A percentile compares a stretch with the other conserved stretches of the same genome.
These are phyloP conservation scores for Cheilosia vulpina DNA, from an alignment of 2,888 invertebrate genomes.

Conservation along the genomic window DNA sequence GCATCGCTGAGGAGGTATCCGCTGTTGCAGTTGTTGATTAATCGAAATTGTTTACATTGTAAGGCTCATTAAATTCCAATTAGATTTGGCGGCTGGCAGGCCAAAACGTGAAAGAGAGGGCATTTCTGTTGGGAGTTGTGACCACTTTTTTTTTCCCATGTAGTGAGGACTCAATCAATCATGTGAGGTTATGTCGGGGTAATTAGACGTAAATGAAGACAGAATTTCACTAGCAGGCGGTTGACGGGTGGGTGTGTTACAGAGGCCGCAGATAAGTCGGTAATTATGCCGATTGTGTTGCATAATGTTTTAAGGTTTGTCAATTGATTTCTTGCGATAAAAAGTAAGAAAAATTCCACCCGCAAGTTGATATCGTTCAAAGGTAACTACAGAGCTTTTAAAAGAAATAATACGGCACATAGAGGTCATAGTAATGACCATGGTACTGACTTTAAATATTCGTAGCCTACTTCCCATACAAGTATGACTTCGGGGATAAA, in stretches of 20 bases:
- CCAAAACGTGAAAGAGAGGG: not conserved
- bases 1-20: conserved; percentile 90
- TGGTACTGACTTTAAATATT: too few species aligned
- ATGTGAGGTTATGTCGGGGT: conserved; percentile 14
- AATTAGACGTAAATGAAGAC: conserved; percentile 6
- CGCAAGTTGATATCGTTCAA: too few species aligned
- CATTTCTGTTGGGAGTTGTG: not conserved
- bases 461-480: too few species aligned
- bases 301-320: too few species aligned
- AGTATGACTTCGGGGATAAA: too few species aligned
- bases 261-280: not conserved
- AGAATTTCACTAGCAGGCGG: not conserved
- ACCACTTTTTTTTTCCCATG: not conserved
- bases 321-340: too few species aligned
- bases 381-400: too few species aligned
- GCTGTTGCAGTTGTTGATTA: conserved; percentile 43
- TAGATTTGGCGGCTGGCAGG: not conserved
- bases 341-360: too few species aligned
- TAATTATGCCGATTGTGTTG: too few species aligned
- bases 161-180: not conserved
- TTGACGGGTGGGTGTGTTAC: not conserved
- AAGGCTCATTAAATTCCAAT: conserved; percentile 52
- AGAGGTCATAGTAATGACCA: too few species aligned
- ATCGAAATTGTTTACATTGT: conserved; percentile 30
- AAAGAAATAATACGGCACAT: too few species aligned